A percentile compares a stretch with the other conserved stretches of the same genome.
Conservation (phyloP, 2,888 invertebrate genomes). For the Aspidapion aeneum region DNA sequence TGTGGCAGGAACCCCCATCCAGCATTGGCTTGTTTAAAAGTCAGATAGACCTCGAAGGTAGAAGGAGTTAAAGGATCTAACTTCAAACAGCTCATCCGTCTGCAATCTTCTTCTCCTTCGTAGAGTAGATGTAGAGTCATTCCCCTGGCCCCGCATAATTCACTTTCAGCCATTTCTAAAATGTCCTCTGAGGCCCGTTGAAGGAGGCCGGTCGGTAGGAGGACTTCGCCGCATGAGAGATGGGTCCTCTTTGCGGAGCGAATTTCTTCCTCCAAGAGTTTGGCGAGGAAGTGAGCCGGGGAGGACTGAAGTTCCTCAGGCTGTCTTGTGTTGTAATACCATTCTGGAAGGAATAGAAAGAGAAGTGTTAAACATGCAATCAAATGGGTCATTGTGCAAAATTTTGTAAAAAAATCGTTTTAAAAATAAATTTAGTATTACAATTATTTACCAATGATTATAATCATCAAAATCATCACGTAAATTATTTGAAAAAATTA, state of each 20-base stretch:
- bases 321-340: slow-evolving; percentile 44
- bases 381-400: neutral
- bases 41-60: slow-evolving; percentile 87
- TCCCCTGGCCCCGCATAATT: slow-evolving; percentile 85
- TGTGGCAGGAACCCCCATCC: slow-evolving; percentile 87
- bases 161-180: slow-evolving; percentile 76
- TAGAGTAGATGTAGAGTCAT: slow-evolving; percentile 81
- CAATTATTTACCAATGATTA: no score
- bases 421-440: no score
- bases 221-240: slow-evolving; percentile 79
- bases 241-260: slow-evolving; percentile 78
- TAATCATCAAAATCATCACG: no score
- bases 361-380: neutral
- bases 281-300: slow-evolving; percentile 66
- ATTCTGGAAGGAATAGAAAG: slow-evolving; percentile 37
- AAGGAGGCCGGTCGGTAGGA: slow-evolving; percentile 78
- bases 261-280: slow-evolving; percentile 73
- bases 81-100: slow-evolving; percentile 77
- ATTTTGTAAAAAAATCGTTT: neutral
- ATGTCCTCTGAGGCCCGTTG: slow-evolving; percentile 76
- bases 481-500: no score
- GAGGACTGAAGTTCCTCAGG: slow-evolving; percentile 42
- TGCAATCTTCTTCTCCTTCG: slow-evolving; percentile 65
- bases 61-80: slow-evolving; percentile 84
- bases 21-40: slow-evolving; percentile 80